Evolutionary conservation across 2,113 vertebrate species (phyloP).

Genomic region (Tychaedon coryphoeus): DNA sequence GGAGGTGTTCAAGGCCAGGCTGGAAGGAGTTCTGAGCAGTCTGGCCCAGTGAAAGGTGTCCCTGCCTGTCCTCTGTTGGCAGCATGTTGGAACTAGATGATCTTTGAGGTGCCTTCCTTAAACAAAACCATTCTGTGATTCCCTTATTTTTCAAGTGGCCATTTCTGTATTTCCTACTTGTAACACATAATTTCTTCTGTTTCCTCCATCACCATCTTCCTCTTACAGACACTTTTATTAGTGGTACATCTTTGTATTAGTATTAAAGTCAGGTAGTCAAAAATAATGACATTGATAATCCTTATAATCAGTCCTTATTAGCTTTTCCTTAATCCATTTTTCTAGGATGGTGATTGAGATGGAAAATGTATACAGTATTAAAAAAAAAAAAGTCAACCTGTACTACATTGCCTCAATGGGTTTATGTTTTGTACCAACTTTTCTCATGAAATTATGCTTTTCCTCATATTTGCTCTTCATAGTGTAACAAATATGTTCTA

Average conservation of each 20-base stretch:
- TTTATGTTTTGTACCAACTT: not conserved
- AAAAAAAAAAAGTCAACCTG: not conserved
- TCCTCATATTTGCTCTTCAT: not conserved
- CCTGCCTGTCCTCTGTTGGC: too few species aligned
- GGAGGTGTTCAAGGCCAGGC: not conserved
- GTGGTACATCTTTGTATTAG: not conserved
- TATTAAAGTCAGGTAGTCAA: not conserved
- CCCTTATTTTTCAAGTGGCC: not conserved
- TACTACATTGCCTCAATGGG: not conserved
- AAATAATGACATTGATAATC: not conserved
- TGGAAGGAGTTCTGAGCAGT: not conserved
- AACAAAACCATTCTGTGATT: not conserved
- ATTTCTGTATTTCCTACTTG: not conserved
- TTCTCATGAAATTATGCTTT: not conserved
- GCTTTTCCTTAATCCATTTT: not conserved
- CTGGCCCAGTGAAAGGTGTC: accelerated
- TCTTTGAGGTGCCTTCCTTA: not conserved
- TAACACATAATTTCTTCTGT: not conserved
- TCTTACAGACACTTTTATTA: not conserved
- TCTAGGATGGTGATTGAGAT: not conserved
- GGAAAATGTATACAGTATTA: not conserved
- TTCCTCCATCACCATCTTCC: not conserved
- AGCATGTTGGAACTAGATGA: not conserved
- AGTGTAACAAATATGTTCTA: not conserved
- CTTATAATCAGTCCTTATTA: too few species aligned